Evolutionary conservation across 2,888 invertebrate genomes (phyloP).

Genomic region (Lepidocyrtoides sp.): DNA sequence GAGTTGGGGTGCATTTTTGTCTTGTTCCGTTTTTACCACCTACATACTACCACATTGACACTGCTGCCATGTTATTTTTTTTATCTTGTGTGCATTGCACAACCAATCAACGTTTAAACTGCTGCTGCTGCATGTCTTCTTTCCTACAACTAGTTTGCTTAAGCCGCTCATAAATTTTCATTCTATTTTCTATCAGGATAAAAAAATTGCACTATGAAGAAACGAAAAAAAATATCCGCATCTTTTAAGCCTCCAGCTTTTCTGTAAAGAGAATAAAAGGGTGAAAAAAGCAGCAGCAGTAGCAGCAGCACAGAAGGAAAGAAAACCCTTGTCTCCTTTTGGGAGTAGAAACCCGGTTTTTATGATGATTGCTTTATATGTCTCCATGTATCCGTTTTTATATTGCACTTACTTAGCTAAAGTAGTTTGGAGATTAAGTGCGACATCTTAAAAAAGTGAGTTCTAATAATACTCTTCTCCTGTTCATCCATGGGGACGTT

Average conservation of each 20-base stretch:
- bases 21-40: background rate
- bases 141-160: background rate
- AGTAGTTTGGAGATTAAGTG: slow-evolving; percentile 45
- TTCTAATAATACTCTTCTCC: background rate
- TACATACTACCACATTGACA: no score
- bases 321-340: background rate
- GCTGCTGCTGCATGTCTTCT: background rate
- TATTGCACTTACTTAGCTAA: slow-evolving; percentile 45
- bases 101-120: background rate
- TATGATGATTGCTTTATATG: slow-evolving; percentile 49
- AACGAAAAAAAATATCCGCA: slow-evolving; percentile 27
- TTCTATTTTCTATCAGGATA: background rate
- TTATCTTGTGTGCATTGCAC: no score
- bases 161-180: slow-evolving; percentile 43
- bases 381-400: slow-evolving; percentile 36
- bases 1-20: background rate
- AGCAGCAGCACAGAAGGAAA: background rate
- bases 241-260: background rate
- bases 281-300: no score
- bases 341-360: slow-evolving; percentile 4
- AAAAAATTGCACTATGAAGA: background rate
- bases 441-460: slow-evolving; percentile 54
- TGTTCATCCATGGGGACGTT: background rate
- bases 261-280: no score
- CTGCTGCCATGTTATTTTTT: no score